Conservation (phyloP, 1,140 invertebrate genomes). For the Neodiprion lecontei region DNA sequence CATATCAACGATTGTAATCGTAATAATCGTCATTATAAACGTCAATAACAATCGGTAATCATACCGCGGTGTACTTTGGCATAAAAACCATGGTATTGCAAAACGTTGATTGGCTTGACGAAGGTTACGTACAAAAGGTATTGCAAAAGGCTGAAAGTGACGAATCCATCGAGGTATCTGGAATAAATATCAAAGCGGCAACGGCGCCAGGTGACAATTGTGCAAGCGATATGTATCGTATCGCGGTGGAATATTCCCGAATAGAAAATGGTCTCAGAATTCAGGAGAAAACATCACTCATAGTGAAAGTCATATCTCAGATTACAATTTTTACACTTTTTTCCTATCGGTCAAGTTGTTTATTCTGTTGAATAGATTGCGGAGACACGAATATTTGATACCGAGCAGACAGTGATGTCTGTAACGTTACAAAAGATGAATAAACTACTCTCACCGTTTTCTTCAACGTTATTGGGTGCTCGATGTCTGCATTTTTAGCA, state of each 20-base stretch:
- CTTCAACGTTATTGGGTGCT: conserved; percentile 33
- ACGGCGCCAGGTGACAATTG: conserved; percentile 41
- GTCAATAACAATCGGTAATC: too few species aligned
- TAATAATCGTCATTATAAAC: too few species aligned
- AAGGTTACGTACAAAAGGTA: conserved; percentile 39
- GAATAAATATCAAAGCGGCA: conserved; percentile 25
- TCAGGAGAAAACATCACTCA: neutral
- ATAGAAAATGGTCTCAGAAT: neutral
- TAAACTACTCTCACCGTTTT: neutral
- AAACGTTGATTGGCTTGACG: conserved; percentile 39
- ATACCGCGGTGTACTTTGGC: too few species aligned
- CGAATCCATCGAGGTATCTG: conserved; percentile 27
- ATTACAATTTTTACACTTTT: conserved; percentile 9
- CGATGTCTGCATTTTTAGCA: conserved; percentile 44
- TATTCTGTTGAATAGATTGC: neutral
- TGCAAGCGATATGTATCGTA: conserved; percentile 34
- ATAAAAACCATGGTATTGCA: conserved; percentile 20
- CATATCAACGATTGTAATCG: too few species aligned
- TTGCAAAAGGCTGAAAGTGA: conserved; percentile 29
- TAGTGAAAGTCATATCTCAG: neutral
- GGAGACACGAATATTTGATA: conserved; percentile 16
- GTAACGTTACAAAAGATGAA: neutral
- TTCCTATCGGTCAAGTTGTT: conserved; percentile 9
- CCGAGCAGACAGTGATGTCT: conserved; percentile 17
- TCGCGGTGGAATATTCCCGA: conserved; percentile 10